Conservation (phyloP, 2,888 invertebrate genomes). For the Drosophila kanekoi region DNA sequence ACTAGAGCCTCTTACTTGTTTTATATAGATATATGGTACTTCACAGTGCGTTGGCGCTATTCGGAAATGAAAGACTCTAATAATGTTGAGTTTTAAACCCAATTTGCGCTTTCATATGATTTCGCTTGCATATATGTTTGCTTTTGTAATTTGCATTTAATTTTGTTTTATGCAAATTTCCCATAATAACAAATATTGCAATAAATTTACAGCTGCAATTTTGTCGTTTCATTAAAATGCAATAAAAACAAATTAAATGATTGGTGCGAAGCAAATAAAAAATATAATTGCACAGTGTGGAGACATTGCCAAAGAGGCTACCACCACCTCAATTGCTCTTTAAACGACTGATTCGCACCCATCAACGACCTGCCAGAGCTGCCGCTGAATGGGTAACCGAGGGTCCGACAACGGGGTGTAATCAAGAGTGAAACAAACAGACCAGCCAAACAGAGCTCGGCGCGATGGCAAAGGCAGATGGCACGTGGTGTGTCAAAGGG, state of each 20-base stretch:
- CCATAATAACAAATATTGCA: conserved; percentile 38
- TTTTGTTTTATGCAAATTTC: conserved; percentile 52
- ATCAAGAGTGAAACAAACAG: conserved; percentile 38
- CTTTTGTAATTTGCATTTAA: conserved; percentile 62
- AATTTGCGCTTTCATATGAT: conserved; percentile 38
- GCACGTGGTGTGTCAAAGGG: neutral
- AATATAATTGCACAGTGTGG: neutral
- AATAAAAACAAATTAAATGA: conserved; percentile 44
- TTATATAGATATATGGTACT: too few species aligned
- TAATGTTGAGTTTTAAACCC: conserved; percentile 52
- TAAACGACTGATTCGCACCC: conserved; percentile 28
- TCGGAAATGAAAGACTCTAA: conserved; percentile 27
- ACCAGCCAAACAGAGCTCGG: neutral
- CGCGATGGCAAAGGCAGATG: conserved; percentile 2
- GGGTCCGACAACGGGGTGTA: conserved; percentile 18
- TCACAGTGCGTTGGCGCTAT: conserved; percentile 2
- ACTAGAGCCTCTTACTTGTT: too few species aligned
- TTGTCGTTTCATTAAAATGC: conserved; percentile 55
- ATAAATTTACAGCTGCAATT: conserved; percentile 39
- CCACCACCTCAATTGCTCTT: conserved; percentile 34
- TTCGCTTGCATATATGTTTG: conserved; percentile 28
- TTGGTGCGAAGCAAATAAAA: conserved; percentile 4
- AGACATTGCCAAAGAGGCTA: neutral
- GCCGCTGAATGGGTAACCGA: conserved; percentile 15
- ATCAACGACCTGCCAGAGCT: conserved; percentile 39